phyloP scores from a whole-genome alignment of 2,113 vertebrate genomes.

The Chamaetylas fuelleborni region DNA sequence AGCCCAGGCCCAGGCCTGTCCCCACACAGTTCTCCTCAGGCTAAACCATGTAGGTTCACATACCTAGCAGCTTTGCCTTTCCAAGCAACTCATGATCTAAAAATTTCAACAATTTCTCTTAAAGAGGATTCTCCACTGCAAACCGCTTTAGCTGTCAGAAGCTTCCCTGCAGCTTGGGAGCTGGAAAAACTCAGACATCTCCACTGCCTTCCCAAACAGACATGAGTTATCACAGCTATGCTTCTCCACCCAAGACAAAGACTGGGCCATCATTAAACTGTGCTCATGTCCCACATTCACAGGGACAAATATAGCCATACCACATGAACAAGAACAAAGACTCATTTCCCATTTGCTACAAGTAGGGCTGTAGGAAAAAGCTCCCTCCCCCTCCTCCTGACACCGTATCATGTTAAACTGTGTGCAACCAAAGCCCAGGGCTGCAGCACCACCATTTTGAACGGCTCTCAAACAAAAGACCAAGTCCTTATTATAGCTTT shows the following conservation, averaged over 20 bases:
- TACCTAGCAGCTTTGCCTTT: neutral
- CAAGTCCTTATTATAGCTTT: neutral
- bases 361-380: constrained; percentile 5
- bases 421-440: neutral
- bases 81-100: neutral
- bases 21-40: neutral
- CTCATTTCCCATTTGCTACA: constrained; percentile 12
- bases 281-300: neutral
- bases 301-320: neutral
- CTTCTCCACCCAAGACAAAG: neutral
- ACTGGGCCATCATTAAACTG: neutral
- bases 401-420: rapidly evolving
- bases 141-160: neutral
- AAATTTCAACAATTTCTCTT: neutral
- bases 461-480: neutral
- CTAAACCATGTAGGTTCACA: neutral
- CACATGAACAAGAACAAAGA: constrained; percentile 43
- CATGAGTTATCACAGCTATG: neutral
- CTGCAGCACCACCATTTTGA: neutral
- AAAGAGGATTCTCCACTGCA: neutral
- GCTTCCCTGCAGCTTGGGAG: neutral
- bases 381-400: neutral
- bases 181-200: neutral
- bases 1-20: neutral
- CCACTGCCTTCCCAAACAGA: neutral